These are phyloP conservation scores for Lasioglossum leucozonium DNA, from an alignment of 2,888 invertebrate genomes.

Conservation along the genomic window DNA sequence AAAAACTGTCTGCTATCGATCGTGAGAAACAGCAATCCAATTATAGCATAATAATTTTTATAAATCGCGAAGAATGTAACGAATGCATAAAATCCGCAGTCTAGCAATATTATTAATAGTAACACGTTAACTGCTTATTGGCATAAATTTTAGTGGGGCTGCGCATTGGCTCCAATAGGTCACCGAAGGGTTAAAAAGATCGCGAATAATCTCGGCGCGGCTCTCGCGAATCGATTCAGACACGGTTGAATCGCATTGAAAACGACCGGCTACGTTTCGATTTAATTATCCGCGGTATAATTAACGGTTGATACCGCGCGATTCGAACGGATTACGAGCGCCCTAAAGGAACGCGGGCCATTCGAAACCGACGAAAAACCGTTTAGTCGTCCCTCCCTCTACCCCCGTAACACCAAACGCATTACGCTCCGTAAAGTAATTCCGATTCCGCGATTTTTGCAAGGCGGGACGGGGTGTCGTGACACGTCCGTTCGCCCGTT, in stretches of 20 bases:
- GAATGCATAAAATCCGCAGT: no score
- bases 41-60: no score
- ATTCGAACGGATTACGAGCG: neutral
- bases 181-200: neutral
- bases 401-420: neutral
- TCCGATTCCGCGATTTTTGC: slow-evolving; percentile 38
- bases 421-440: slow-evolving; percentile 14
- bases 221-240: neutral
- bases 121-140: neutral
- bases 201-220: no score
- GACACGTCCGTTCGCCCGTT: slow-evolving; percentile 46
- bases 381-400: neutral
- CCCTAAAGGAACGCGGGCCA: neutral
- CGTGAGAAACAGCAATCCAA: no score
- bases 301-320: neutral
- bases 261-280: neutral
- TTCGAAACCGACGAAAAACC: slow-evolving; percentile 2
- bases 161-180: neutral
- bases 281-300: neutral
- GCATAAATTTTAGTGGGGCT: neutral
- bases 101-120: no score
- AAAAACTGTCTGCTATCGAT: no score
- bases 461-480: slow-evolving; percentile 28
- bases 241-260: neutral
- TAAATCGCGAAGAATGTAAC: no score